These are phyloP conservation scores for Ormyrus pomaceus DNA, from an alignment of 2,888 invertebrate genomes.

Conservation along the genomic window DNA sequence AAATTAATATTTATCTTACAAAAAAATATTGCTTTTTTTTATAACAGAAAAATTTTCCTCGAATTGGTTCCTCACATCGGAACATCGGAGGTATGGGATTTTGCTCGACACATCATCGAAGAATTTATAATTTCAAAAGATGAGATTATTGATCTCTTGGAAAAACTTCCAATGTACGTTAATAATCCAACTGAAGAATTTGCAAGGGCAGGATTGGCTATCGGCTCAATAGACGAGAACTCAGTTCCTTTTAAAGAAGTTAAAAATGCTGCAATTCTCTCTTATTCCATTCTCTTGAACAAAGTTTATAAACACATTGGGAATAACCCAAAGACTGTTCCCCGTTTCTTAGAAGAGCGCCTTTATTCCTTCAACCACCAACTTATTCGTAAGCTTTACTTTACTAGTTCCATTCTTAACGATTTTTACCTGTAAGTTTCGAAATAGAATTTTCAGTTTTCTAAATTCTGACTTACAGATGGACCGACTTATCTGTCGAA, in stretches of 20 bases:
- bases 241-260: constrained; percentile 61
- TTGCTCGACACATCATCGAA: constrained; percentile 72
- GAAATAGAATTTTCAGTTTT: too few relatives aligned
- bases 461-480: constrained; percentile 54
- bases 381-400: too few relatives aligned
- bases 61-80: constrained; percentile 76
- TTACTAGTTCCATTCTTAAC: too few relatives aligned
- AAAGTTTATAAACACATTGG: constrained; percentile 65
- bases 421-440: too few relatives aligned
- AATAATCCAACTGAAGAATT: constrained; percentile 73
- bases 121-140: constrained; percentile 58
- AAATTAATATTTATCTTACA: not conserved
- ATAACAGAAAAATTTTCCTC: constrained; percentile 71
- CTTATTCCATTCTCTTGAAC: constrained; percentile 75
- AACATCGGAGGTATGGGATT: constrained; percentile 72
- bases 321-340: not conserved
- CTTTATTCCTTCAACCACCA: constrained; percentile 65
- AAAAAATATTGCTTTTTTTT: not conserved
- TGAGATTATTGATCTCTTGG: constrained; percentile 67
- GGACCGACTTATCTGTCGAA: constrained; percentile 68
- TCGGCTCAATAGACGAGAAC: constrained; percentile 58
- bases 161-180: constrained; percentile 74
- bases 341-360: constrained; percentile 64
- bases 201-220: constrained; percentile 53
- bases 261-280: constrained; percentile 73